phyloP scores from a whole-genome alignment of 1,140 invertebrate genomes.

The Lerema accius region DNA sequence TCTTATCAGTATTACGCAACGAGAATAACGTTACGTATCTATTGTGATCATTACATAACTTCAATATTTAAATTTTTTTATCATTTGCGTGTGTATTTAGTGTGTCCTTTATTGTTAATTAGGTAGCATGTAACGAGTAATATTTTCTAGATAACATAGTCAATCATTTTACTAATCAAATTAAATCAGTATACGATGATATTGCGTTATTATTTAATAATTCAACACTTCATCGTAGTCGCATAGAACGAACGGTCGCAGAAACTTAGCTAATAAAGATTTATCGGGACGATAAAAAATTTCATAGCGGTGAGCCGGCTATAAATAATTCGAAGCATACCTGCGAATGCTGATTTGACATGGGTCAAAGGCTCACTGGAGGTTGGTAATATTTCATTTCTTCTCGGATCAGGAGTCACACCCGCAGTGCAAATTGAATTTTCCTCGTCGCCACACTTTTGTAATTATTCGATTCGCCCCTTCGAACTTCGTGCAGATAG shows the following conservation, averaged over 20 bases:
- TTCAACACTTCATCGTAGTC: conserved; percentile 12
- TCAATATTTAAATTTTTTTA: too few species aligned
- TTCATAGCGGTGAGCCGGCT: conserved; percentile 70
- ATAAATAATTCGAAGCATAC: conserved; percentile 77
- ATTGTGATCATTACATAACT: too few species aligned
- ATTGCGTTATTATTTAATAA: too few species aligned
- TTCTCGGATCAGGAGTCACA: conserved; percentile 60
- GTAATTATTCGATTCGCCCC: conserved; percentile 39
- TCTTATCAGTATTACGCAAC: too few species aligned
- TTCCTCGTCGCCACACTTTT: conserved; percentile 46
- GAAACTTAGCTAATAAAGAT: conserved; percentile 69
- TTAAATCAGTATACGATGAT: too few species aligned
- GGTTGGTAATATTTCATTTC: conserved; percentile 72
- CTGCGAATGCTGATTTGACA: conserved; percentile 79
- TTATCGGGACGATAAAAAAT: conserved; percentile 72
- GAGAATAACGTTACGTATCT: too few species aligned
- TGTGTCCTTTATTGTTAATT: too few species aligned
- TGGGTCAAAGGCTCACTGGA: conserved; percentile 61
- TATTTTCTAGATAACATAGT: too few species aligned
- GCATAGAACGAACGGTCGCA: conserved; percentile 16
- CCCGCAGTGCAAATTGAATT: conserved; percentile 69
- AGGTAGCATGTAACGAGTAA: too few species aligned
- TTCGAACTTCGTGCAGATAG: conserved; percentile 31
- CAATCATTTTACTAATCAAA: too few species aligned
- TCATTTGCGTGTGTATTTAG: too few species aligned